Conservation (phyloP, 2,888 invertebrate genomes). For the Muscina levida region DNA sequence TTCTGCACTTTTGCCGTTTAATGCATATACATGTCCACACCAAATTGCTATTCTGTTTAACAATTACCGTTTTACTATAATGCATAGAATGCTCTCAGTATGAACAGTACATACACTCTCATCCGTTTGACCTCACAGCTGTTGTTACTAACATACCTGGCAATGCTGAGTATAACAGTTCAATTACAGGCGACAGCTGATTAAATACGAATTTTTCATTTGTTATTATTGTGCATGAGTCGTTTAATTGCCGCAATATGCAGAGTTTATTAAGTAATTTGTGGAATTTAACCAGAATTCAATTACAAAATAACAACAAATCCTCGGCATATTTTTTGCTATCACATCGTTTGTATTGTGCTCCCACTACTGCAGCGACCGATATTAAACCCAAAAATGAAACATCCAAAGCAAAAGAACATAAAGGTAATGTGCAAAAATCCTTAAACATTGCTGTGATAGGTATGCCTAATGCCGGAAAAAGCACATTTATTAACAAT, state of each 20-base stretch:
- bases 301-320: slow-evolving; percentile 23
- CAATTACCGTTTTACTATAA: no score
- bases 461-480: slow-evolving; percentile 96
- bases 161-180: no score
- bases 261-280: slow-evolving; percentile 47
- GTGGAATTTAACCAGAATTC: slow-evolving; percentile 33
- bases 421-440: slow-evolving; percentile 62
- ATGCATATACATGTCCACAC: no score
- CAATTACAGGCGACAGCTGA: no score
- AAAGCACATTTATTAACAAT: slow-evolving; percentile 95
- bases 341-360: slow-evolving; percentile 17
- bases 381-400: slow-evolving; percentile 25
- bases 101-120: no score
- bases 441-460: slow-evolving; percentile 87
- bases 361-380: not conserved
- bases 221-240: no score
- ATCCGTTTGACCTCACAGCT: no score
- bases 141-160: no score
- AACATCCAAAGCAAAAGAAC: not conserved
- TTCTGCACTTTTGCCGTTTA: no score
- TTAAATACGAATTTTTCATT: no score
- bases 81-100: no score
- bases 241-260: slow-evolving; percentile 44
- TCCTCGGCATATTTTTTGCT: not conserved
- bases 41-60: no score